Conservation (phyloP, 2,113 vertebrate genomes). For the Brienomyrus brachyistius region DNA sequence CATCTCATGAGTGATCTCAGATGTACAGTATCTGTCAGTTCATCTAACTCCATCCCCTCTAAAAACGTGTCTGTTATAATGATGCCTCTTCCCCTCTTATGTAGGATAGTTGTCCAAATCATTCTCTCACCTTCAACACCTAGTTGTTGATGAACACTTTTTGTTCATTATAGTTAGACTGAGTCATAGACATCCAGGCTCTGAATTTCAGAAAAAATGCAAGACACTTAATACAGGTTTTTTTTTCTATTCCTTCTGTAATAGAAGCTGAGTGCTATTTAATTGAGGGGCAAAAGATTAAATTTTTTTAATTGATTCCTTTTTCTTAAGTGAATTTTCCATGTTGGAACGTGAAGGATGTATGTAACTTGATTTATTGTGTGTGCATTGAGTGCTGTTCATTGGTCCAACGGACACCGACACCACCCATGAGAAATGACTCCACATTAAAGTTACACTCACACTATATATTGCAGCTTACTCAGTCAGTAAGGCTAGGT, state of each 20-base stretch:
- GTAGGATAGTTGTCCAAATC: neutral
- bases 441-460: neutral
- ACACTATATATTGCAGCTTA: neutral
- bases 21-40: neutral
- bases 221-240: neutral
- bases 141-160: neutral
- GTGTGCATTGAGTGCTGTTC: neutral
- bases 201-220: neutral
- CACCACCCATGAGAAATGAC: neutral
- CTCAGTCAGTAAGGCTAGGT: neutral
- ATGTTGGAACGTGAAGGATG: neutral
- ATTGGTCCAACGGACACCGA: neutral
- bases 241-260: neutral
- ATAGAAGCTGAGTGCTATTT: neutral
- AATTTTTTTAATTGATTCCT: neutral
- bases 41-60: neutral
- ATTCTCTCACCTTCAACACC: neutral
- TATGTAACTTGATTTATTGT: neutral
- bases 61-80: neutral
- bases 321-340: neutral
- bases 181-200: neutral
- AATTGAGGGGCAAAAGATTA: neutral
- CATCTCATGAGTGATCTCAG: neutral
- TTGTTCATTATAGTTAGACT: neutral
- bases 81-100: neutral